Conservation (phyloP, 2,888 invertebrate species). For the Eudemis profundana region DNA sequence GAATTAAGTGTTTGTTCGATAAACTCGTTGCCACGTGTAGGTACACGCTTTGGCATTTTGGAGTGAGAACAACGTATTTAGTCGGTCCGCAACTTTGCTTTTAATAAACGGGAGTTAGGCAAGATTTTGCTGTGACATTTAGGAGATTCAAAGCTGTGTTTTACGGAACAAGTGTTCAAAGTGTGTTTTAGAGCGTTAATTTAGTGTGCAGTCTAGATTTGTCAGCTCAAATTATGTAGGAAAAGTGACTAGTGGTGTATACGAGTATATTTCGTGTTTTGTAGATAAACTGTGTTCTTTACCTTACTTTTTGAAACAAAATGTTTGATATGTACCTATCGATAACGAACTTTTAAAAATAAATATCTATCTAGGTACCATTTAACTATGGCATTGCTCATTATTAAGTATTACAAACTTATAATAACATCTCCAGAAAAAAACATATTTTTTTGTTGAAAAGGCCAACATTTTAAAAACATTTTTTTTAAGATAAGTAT, state of each 20-base stretch:
- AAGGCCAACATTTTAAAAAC: too few relatives aligned
- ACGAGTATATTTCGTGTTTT: too few relatives aligned
- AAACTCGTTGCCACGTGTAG: slow-evolving; percentile 6
- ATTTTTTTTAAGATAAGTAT: too few relatives aligned
- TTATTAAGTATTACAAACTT: too few relatives aligned
- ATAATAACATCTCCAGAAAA: too few relatives aligned
- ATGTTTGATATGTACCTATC: too few relatives aligned
- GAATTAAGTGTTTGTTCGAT: slow-evolving; percentile 27
- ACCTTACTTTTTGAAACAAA: too few relatives aligned
- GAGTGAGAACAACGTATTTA: slow-evolving; percentile 24
- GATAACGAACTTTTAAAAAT: too few relatives aligned
- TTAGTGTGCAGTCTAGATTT: neutral
- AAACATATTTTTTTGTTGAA: too few relatives aligned
- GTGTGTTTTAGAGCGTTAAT: slow-evolving; percentile 20
- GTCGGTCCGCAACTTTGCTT: slow-evolving; percentile 25
- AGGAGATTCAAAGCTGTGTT: slow-evolving; percentile 29
- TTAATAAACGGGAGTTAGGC: slow-evolving; percentile 22
- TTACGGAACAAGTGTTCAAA: slow-evolving; percentile 12
- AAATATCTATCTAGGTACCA: too few relatives aligned
- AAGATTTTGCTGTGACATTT: slow-evolving; percentile 31
- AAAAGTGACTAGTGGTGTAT: neutral
- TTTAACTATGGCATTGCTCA: too few relatives aligned
- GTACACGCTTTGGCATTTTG: slow-evolving; percentile 1
- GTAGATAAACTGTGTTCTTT: too few relatives aligned
- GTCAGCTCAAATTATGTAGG: neutral